phyloP scores from a whole-genome alignment of 30 jellyfish, hydroid and myxozoan species.

The Catostylus mosaicus region DNA sequence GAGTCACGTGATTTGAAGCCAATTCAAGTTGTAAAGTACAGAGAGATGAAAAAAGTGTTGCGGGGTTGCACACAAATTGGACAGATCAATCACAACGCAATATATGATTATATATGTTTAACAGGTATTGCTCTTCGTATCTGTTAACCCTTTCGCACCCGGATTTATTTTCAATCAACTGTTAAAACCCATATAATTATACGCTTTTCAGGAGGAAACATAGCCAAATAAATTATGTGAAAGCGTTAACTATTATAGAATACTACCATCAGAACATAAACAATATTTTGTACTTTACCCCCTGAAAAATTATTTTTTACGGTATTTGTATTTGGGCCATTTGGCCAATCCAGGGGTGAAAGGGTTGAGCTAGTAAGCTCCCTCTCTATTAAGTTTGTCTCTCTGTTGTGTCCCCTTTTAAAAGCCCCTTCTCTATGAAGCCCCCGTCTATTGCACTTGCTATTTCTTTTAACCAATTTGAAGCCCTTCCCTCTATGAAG shows the following conservation, averaged over 20 bases:
- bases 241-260: not conserved
- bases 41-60: constrained; percentile 27
- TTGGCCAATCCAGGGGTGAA: too few relatives aligned
- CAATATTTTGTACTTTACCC: not conserved
- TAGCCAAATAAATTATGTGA: not conserved
- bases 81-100: not conserved
- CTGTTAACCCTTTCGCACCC: too few relatives aligned
- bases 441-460: too few relatives aligned
- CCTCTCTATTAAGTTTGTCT: too few relatives aligned
- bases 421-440: too few relatives aligned
- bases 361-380: too few relatives aligned
- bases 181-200: not conserved
- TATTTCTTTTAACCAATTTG: too few relatives aligned
- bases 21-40: constrained; percentile 34
- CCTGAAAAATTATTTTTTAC: not conserved
- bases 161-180: not conserved
- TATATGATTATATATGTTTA: constrained; percentile 25
- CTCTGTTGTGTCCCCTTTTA: too few relatives aligned
- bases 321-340: too few relatives aligned
- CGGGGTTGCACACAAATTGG: constrained; percentile 10
- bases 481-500: too few relatives aligned
- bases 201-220: not conserved
- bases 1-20: constrained; percentile 15
- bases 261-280: not conserved
- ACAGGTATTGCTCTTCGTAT: constrained; percentile 20